Evolutionary conservation across 2,888 invertebrate species (phyloP), one percentile per base, ranked within the genome.

Genomic region (Salpingus planirostris): DNA sequence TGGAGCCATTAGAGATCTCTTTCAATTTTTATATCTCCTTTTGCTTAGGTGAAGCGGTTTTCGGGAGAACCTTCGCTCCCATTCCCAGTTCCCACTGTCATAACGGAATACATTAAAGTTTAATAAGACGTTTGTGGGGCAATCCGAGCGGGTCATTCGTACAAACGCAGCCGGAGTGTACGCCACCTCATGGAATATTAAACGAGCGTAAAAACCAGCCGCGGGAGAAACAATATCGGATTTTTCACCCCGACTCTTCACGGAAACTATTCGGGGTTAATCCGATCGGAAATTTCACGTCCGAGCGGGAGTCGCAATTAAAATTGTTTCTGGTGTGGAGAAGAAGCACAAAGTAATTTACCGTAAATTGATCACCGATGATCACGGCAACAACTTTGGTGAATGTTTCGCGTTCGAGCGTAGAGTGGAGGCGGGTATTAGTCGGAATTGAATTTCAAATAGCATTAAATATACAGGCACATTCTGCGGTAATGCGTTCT

Each of bases 211-310:
- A 44, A 46, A 44, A 43, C 44, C 44, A 46, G 46, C 42, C 33
- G 35, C 39, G 38, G 42, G 40, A 40, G 39, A 49, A 45, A 49
- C 47, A 47, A 47, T 49, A 45, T n/a, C 43, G 46, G 40, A 46
- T 46, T 49, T 44, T 31, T 15, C 29, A 29, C 27, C 15, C 35
- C 37, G 40, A 40, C 31, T 31, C 27, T 28, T 18, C 22, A 31
- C 24, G 21, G 31, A 38, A 35, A 38, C 33, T n/a, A n/a, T n/a
- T n/a, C n/a, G n/a, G n/a, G n/a, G n/a, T n/a, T n/a, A n/a, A n/a
- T n/a, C n/a, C n/a, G n/a, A n/a, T n/a, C n/a, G n/a, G n/a, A n/a
- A n/a, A n/a, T n/a, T n/a, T n/a, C n/a, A n/a, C n/a, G n/a, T n/a
- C n/a, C n/a, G n/a, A n/a, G n/a, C n/a, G n/a, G n/a, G n/a, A n/a